Conservation (phyloP, 37 sponge, comb jelly and placozoan genomes). For the Sycon ciliatum region DNA sequence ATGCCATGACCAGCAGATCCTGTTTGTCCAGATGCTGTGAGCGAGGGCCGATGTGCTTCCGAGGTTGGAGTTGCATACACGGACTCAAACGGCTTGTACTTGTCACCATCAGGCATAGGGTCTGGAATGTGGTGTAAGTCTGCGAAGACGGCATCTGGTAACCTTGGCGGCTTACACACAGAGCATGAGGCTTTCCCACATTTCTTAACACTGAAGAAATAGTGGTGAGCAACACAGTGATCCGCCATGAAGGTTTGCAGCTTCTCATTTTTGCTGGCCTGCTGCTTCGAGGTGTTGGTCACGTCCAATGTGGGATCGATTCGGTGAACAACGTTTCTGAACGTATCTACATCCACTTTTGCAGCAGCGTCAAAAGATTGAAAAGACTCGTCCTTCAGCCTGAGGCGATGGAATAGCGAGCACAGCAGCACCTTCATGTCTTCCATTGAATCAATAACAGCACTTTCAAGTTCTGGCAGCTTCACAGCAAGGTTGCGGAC, state of each 20-base stretch:
- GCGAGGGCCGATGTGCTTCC: conserved; percentile 29
- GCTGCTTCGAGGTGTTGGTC: conserved; percentile 11
- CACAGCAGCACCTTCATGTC: conserved; percentile 30
- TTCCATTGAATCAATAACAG: conserved; percentile 14
- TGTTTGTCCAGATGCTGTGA: background rate
- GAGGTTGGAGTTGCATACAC: conserved; percentile 22
- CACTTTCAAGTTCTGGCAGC: conserved; percentile 19
- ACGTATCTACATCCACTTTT: background rate
- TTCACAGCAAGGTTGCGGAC: conserved; percentile 22
- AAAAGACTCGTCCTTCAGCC: conserved; percentile 25
- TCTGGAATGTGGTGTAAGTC: conserved; percentile 38
- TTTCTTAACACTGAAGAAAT: conserved; percentile 35
- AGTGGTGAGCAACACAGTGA: conserved; percentile 32
- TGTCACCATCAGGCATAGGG: conserved; percentile 24
- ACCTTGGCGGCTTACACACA: conserved; percentile 35
- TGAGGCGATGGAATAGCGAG: conserved; percentile 17
- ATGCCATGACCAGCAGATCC: conserved; percentile 21
- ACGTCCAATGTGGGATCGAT: conserved; percentile 5
- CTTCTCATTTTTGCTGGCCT: background rate
- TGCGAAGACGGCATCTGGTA: conserved; percentile 34
- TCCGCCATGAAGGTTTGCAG: conserved; percentile 25
- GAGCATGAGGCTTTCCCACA: conserved; percentile 19
- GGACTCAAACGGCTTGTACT: conserved; percentile 14
- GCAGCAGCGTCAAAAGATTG: conserved; percentile 9
- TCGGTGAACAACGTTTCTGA: background rate